A percentile compares a stretch with the other conserved stretches of the same genome.
Evolutionary conservation across 2,888 invertebrate species (phyloP).

Genomic region (Lordiphosa andalusiaca): DNA sequence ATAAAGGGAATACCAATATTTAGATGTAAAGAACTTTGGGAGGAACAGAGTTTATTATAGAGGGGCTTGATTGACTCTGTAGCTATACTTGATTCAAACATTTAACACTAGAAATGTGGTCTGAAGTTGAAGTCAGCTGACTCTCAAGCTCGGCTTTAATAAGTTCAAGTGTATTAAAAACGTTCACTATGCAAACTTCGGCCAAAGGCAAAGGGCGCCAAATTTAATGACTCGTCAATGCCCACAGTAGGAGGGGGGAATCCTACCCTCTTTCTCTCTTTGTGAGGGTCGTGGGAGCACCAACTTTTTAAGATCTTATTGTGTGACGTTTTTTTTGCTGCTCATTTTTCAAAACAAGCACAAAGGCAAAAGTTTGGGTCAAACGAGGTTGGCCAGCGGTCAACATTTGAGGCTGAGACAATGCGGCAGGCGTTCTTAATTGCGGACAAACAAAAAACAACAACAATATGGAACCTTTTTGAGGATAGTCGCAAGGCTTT

Average conservation of each 20-base stretch:
- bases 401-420: conserved; percentile 22
- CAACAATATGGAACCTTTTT: conserved; percentile 24
- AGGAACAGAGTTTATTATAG: too few relatives aligned
- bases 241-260: conserved; percentile 42
- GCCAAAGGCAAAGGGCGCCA: conserved; percentile 33
- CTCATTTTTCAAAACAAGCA: conserved; percentile 28
- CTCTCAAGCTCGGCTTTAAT: too few relatives aligned
- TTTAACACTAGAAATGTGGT: too few relatives aligned
- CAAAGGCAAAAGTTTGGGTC: conserved; percentile 31
- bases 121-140: too few relatives aligned
- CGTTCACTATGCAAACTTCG: conserved; percentile 32
- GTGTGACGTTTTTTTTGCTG: conserved; percentile 23
- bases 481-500: conserved; percentile 16
- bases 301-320: conserved; percentile 19
- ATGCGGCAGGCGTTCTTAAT: conserved; percentile 26
- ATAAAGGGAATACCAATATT: too few relatives aligned
- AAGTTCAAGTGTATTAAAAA: too few relatives aligned
- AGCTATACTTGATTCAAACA: too few relatives aligned
- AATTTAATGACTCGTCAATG: conserved; percentile 58
- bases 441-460: conserved; percentile 18
- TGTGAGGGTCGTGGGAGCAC: background rate
- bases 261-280: conserved; percentile 12
- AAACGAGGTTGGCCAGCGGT: conserved; percentile 16
- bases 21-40: too few relatives aligned
- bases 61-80: too few relatives aligned